phyloP scores from a whole-genome alignment of 1,140 invertebrate genomes.

The Planococcus citri region DNA sequence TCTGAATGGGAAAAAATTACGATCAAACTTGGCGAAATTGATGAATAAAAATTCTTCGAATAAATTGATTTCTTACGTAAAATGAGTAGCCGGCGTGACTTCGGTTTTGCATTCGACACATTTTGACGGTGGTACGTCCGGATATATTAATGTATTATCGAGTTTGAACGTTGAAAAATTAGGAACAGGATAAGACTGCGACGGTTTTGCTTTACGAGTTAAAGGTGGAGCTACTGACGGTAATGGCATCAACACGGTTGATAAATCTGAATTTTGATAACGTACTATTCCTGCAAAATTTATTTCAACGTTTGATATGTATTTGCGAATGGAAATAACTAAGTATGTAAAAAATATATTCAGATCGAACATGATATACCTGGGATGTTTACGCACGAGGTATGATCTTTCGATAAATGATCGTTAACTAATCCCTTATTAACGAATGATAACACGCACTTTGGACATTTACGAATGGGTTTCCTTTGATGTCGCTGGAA shows the following conservation, averaged over 20 bases:
- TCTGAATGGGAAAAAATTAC: not conserved
- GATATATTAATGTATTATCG: not conserved
- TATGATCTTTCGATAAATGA: slow-evolving; percentile 34
- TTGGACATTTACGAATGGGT: slow-evolving; percentile 46
- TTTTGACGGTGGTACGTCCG: not conserved
- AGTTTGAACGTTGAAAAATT: not conserved
- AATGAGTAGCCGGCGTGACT: not conserved
- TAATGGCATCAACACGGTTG: not conserved
- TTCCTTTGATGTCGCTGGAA: slow-evolving; percentile 34
- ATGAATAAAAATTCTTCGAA: not conserved
- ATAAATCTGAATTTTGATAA: not conserved
- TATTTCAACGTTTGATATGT: not conserved
- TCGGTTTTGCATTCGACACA: not conserved
- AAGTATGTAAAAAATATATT: too few species aligned
- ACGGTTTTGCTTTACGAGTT: not conserved
- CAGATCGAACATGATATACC: not conserved
- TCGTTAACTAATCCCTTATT: slow-evolving; percentile 43
- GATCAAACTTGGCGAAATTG: too few species aligned
- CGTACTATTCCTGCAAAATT: not conserved
- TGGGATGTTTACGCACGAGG: slow-evolving; percentile 11
- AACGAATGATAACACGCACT: slow-evolving; percentile 56
- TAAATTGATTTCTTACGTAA: not conserved
- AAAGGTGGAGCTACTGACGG: not conserved
- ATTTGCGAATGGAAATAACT: too few species aligned
- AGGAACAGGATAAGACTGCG: not conserved